Evolutionary conservation across 2,888 invertebrate genomes (phyloP), one percentile per base, ranked within the genome.

Genomic region (Pherbina coryleti): DNA sequence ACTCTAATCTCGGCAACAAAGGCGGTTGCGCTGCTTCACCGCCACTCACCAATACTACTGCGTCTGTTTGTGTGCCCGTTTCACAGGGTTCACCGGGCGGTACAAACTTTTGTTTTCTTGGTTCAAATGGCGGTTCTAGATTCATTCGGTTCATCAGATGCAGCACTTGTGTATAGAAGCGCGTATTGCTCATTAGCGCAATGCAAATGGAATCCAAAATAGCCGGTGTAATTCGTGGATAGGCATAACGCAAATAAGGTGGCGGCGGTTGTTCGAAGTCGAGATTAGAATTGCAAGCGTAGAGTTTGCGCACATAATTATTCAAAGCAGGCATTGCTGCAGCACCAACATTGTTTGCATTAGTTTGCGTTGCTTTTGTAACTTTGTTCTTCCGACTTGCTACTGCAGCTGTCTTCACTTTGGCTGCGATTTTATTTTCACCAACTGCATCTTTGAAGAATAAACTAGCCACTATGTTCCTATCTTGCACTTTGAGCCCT

Each of bases 101-200:
- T 4, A 77, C 51, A 64, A 78, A 71, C 67, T 79, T 79, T 53
- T 77, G 34, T 7, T 75, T 77, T 28, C 82, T 83, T 82, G 90
- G 87, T 22, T 91, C 92, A 90, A 98, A 98, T 0, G 98, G 98
- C 62, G 94, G 93, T 22, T 95, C 94, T 70, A 98, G 89, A 88
- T 95, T 95, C 97, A 98, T 97, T 90, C 95, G 95, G 88, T 98
- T 98, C 98, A 98, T 98, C 74, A 98, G 91, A 90, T 98, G 98
- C 67, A 98, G 86, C 11, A 95, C 93, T 92, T 95, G 94, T 0
- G 92, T 93, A 86, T 98, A 98, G 88, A 98, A 95, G 84, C 94
- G 93, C 75, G 95, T 94, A 82, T 96, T 93, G 19, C 92, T 92
- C 76, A 94, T 92, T 77, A 98, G 89, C 34, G 94, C 92, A 88